A percentile compares a stretch with the other conserved stretches of the same genome.
phyloP scores from a whole-genome alignment of 2,888 invertebrate species.

The Sinopyrophorus schimmeli region DNA sequence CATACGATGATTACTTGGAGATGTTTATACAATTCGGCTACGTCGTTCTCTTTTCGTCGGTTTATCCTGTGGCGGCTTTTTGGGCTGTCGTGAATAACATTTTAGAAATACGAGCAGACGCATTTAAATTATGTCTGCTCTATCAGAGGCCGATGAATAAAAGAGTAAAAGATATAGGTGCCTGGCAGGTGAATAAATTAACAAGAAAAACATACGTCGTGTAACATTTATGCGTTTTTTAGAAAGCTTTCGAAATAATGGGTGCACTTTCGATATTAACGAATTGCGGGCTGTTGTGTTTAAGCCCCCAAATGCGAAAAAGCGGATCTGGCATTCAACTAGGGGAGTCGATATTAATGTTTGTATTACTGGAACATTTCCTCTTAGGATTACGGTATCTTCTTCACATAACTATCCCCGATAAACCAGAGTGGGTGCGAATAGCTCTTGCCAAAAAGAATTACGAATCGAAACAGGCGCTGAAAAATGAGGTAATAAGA shows the following conservation, averaged over 20 bases:
- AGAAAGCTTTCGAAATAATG: constrained; percentile 69
- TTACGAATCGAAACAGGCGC: constrained; percentile 65
- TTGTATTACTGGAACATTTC: constrained; percentile 72
- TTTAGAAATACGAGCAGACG: constrained; percentile 74
- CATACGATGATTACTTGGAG: constrained; percentile 77
- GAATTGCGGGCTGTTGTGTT: constrained; percentile 72
- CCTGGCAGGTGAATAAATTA: constrained; percentile 69
- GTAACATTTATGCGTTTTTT: constrained; percentile 34
- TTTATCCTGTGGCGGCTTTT: constrained; percentile 74
- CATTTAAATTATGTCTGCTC: constrained; percentile 73
- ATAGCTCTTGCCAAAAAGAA: constrained; percentile 64
- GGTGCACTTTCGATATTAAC: constrained; percentile 72
- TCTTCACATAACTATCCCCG: constrained; percentile 69
- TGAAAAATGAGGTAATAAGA: constrained; percentile 60
- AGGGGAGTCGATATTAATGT: constrained; percentile 62
- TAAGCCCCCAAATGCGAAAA: constrained; percentile 65
- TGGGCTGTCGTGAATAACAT: constrained; percentile 75
- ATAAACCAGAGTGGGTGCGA: constrained; percentile 70
- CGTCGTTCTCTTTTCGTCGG: constrained; percentile 76
- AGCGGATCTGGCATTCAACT: constrained; percentile 40
- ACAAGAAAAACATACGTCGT: constrained; percentile 1
- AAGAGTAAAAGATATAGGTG: constrained; percentile 71
- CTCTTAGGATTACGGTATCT: constrained; percentile 66
- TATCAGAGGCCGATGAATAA: constrained; percentile 70
- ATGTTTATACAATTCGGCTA: constrained; percentile 80